Evolutionary conservation across 2,888 invertebrate species (phyloP).

Genomic region (Epiperipatus broadwayi): DNA sequence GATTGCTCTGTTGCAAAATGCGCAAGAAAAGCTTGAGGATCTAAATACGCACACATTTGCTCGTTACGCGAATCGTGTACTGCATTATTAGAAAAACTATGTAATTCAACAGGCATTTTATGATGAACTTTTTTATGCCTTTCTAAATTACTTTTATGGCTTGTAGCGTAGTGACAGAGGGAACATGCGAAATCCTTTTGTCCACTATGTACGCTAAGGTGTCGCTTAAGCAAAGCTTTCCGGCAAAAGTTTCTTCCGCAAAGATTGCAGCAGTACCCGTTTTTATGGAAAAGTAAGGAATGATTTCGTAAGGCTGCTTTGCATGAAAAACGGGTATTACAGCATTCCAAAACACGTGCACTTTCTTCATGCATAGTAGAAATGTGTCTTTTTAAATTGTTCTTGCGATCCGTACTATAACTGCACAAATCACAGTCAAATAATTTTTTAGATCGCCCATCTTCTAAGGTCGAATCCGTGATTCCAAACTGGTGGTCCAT

Average conservation of each 20-base stretch:
- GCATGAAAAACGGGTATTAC: slow-evolving; percentile 25
- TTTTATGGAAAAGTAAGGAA: slow-evolving; percentile 25
- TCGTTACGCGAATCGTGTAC: too few species aligned
- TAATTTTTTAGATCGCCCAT: too few species aligned
- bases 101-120: too few species aligned
- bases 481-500: too few species aligned
- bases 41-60: too few species aligned
- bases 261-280: slow-evolving; percentile 28
- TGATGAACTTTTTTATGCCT: slow-evolving; percentile 27
- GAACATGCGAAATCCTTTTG: slow-evolving; percentile 29
- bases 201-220: slow-evolving; percentile 31
- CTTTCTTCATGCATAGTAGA: slow-evolving; percentile 29
- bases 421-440: too few species aligned
- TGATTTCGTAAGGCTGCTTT: slow-evolving; percentile 29
- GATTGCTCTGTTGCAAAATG: too few species aligned
- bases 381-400: slow-evolving; percentile 29
- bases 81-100: too few species aligned
- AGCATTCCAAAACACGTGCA: slow-evolving; percentile 25
- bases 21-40: too few species aligned
- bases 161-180: slow-evolving; percentile 30
- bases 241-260: slow-evolving; percentile 30
- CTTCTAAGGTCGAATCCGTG: too few species aligned
- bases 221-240: slow-evolving; percentile 30
- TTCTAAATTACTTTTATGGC: slow-evolving; percentile 31
- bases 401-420: slow-evolving; percentile 27